Conservation (phyloP, 2,888 invertebrate species). For the Siphonodentalium dalli region DNA sequence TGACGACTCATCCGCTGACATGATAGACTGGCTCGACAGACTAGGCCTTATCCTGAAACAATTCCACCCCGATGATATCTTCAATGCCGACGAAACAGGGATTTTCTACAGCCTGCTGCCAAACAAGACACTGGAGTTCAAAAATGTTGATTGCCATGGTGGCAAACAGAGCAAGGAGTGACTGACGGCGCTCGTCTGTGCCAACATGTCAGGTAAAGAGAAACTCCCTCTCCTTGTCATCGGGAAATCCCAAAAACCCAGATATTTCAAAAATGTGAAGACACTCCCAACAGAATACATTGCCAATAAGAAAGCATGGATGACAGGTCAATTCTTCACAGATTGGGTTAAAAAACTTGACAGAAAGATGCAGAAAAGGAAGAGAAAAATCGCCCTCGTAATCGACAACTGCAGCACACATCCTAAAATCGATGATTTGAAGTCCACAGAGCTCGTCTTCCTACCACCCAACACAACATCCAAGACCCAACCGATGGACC, state of each 20-base stretch:
- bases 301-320: conserved; percentile 24
- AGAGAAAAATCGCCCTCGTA: conserved; percentile 24
- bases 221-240: conserved; percentile 29
- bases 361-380: conserved; percentile 13
- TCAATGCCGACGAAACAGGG: conserved; percentile 34
- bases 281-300: conserved; percentile 27
- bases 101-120: conserved; percentile 29
- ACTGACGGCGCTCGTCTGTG: conserved; percentile 22
- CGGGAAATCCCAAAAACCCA: conserved; percentile 25
- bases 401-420: conserved; percentile 38
- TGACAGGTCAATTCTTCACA: conserved; percentile 27
- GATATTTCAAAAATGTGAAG: conserved; percentile 32
- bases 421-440: conserved; percentile 23
- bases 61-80: conserved; percentile 29
- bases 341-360: conserved; percentile 31
- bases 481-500: conserved; percentile 34
- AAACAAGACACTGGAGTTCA: conserved; percentile 21
- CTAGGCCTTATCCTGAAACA: conserved; percentile 11
- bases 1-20: neutral
- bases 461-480: conserved; percentile 39
- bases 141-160: conserved; percentile 24
- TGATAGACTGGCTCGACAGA: conserved; percentile 5
- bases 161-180: conserved; percentile 28
- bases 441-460: conserved; percentile 27
- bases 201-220: conserved; percentile 30